Percentiles rank a stretch among this genome's conserved stretches.
phyloP scores from a whole-genome alignment of 2,113 vertebrate species.

The Megaptera novaeangliae region DNA sequence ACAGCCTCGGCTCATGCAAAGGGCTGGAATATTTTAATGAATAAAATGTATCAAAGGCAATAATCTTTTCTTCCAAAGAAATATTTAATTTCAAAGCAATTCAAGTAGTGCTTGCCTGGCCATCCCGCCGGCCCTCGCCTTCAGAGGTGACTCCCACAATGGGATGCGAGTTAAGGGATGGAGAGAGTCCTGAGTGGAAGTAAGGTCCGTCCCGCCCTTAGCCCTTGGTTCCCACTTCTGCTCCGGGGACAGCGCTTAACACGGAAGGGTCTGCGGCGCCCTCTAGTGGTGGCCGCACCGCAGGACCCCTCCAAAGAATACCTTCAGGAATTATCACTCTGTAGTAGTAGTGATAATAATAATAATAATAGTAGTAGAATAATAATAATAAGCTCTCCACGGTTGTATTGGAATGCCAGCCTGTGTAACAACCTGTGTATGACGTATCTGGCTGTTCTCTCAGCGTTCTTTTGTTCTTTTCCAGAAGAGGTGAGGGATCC shows the following conservation, averaged over 20 bases:
- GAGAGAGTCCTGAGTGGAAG: not conserved
- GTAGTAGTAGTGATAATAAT: not conserved
- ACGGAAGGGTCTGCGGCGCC: not conserved
- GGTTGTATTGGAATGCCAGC: not conserved
- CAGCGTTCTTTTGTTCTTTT: not conserved
- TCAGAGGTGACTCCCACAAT: not conserved
- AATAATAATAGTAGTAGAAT: too few relatives aligned
- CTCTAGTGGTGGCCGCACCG: not conserved
- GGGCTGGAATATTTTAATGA: not conserved
- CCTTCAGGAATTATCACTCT: fast-evolving
- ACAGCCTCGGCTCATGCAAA: not conserved
- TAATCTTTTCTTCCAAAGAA: not conserved
- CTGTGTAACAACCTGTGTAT: not conserved
- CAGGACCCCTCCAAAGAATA: not conserved
- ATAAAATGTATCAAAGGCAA: not conserved
- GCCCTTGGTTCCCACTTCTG: not conserved
- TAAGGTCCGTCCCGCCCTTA: fast-evolving
- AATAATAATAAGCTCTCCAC: too few relatives aligned
- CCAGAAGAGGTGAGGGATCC: not conserved
- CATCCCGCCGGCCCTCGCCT: fast-evolving
- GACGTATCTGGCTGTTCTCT: not conserved
- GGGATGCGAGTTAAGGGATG: not conserved
- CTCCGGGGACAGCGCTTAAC: not conserved
- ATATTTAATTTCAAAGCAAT: not conserved
- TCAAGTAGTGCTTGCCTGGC: not conserved